A percentile compares a stretch with the other conserved stretches of the same genome.
Conservation (phyloP, 1,140 invertebrate genomes). For the Thrips palmi region DNA sequence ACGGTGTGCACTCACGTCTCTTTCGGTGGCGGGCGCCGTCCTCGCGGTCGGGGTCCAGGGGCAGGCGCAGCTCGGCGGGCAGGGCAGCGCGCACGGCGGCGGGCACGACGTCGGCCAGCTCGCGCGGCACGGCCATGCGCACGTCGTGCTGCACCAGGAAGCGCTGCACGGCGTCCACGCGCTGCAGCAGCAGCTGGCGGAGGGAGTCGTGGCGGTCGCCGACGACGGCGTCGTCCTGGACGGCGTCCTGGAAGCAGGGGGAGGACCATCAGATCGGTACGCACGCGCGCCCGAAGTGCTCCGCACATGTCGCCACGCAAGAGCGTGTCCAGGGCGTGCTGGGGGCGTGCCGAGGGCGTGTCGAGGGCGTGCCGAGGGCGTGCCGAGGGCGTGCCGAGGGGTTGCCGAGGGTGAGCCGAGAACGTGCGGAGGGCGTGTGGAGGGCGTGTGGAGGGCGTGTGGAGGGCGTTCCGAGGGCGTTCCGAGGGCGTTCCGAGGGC, state of each 20-base stretch:
- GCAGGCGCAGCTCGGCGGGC: slow-evolving; percentile 43
- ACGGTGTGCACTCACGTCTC: slow-evolving; percentile 1
- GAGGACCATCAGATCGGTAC: too few species aligned
- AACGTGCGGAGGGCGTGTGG: too few species aligned
- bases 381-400: neutral
- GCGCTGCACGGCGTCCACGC: slow-evolving; percentile 38
- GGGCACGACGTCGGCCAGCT: slow-evolving; percentile 32
- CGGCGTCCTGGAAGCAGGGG: slow-evolving; percentile 13
- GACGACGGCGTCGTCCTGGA: too few species aligned
- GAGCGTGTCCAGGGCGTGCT: slow-evolving; percentile 19
- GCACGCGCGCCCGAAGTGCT: slow-evolving; percentile 18
- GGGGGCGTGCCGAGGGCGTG: slow-evolving; percentile 27
- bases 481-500: too few species aligned
- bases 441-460: too few species aligned
- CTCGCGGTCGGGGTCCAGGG: slow-evolving; percentile 27
- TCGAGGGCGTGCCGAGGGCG: slow-evolving; percentile 18
- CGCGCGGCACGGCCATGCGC: slow-evolving; percentile 36
- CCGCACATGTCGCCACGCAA: neutral
- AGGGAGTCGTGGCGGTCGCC: slow-evolving; percentile 20
- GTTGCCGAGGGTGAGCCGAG: too few species aligned
- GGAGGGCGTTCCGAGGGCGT: too few species aligned
- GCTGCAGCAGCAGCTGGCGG: slow-evolving; percentile 32
- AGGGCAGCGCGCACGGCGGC: slow-evolving; percentile 42
- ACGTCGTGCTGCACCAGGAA: slow-evolving; percentile 43
- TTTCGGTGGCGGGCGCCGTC: slow-evolving; percentile 6